Percentiles rank a stretch among this genome's conserved stretches.
These are phyloP conservation scores for Limulus polyphemus DNA, from an alignment of 2,888 invertebrate genomes.

Conservation along the genomic window DNA sequence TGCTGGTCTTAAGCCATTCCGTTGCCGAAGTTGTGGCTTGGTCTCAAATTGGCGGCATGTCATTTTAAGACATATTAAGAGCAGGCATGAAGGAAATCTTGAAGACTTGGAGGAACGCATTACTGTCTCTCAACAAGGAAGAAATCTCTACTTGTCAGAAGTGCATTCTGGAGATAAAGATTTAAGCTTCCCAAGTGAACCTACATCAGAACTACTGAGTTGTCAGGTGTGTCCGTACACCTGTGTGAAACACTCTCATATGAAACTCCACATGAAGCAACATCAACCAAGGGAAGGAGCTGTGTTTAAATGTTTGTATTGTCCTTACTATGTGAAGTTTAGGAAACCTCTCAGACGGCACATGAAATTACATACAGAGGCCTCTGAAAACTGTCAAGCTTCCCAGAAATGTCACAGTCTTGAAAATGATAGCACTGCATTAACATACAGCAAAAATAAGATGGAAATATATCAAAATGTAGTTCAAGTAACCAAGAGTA, in stretches of 20 bases:
- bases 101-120: constrained; percentile 23
- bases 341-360: constrained; percentile 51
- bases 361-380: constrained; percentile 47
- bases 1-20: constrained; percentile 24
- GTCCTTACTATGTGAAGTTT: constrained; percentile 49
- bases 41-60: constrained; percentile 37
- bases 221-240: constrained; percentile 63
- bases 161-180: neutral
- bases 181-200: neutral
- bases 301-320: constrained; percentile 64
- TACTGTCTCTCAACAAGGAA: constrained; percentile 1
- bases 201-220: constrained; percentile 5
- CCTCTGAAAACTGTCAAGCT: constrained; percentile 12
- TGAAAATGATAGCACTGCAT: constrained; percentile 5
- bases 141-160: neutral
- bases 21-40: constrained; percentile 33
- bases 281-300: constrained; percentile 53
- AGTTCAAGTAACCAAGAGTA: constrained; percentile 2
- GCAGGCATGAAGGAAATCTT: constrained; percentile 25
- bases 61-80: constrained; percentile 33
- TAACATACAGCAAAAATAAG: neutral
- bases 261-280: constrained; percentile 53
- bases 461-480: neutral
- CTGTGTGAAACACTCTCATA: constrained; percentile 45
- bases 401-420: neutral